Base-by-base conservation (phyloP, 2,113 vertebrate species). In the Phocoena phocoena region DNA sequence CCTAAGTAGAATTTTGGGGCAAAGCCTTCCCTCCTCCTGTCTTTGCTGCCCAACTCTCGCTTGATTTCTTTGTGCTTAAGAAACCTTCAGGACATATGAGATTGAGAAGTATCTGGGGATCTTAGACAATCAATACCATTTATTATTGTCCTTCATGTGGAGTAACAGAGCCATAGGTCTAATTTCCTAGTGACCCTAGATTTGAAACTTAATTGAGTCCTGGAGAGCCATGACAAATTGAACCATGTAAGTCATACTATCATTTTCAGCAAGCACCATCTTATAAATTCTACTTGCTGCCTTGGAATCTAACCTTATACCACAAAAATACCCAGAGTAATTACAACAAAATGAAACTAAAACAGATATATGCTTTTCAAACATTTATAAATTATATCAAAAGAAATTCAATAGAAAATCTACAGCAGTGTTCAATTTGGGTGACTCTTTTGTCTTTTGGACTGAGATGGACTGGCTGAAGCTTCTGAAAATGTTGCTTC, bases 161-260 rank as follows among this genome's bases (percentile, higher is more conserved):
- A 94, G 58, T 62, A 63, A 88, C 13, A 79, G 86, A 95, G 84
- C 55, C 77, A 63, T 79, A 79, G 67, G 88, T 82, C 85, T 95
- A 53, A 92, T 94, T 89, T 86, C 82, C 63, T 95, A 90, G 28
- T 47, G 87, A 76, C 63, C 79, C 85, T 86, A 60, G 63, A 62
- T 97, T 79, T 91, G 67, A 50, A 90, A 63, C 31, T n/a, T 88
- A 81, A 90, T 74, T 90, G 92, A 95, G 60, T 79, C 33, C 47
- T 50, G 77, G 62, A 62, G 26, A 88, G 41, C 25, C 77, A 28
- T 14, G 81, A 41, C 28, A 53, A 53, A 77, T 21, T 3, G 36
- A 79, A 76, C 25, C n/a, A 28, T 47, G 21, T 47, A 18, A 86
- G 81, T 44, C 44, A 55, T 53, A 76, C 47, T 41, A 74, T 80